phyloP scores from a whole-genome alignment of 2,113 vertebrate species.

The Myodes glareolus region DNA sequence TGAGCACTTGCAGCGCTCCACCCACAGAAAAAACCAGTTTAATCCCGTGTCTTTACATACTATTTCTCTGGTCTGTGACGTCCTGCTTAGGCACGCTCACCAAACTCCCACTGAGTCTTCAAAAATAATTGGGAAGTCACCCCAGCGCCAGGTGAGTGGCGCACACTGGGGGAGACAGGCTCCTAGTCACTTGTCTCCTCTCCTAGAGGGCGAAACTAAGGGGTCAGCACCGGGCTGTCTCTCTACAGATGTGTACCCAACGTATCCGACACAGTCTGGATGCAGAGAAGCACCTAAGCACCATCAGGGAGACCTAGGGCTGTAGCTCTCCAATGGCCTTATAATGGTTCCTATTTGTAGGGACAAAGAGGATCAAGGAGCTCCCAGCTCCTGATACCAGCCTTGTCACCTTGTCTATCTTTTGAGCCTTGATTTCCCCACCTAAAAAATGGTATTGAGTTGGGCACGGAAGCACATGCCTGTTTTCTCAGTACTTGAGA shows the following conservation, averaged over 20 bases:
- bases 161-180: not conserved
- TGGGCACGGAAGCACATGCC: not conserved
- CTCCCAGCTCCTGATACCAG: not conserved
- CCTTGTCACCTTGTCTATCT: not conserved
- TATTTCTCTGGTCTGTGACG: not conserved
- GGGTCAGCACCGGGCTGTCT: accelerated
- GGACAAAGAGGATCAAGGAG: not conserved
- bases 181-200: not conserved
- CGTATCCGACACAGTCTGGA: not conserved
- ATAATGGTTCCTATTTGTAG: not conserved
- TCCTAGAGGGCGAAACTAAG: not conserved
- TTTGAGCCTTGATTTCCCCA: not conserved
- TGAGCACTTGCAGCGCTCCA: not conserved
- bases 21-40: not conserved
- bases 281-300: not conserved
- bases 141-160: too few species aligned
- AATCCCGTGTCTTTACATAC: too few species aligned
- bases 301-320: not conserved
- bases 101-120: not conserved
- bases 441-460: not conserved
- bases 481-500: not conserved
- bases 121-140: not conserved
- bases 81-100: not conserved
- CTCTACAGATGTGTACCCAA: not conserved
- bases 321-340: too few species aligned